phyloP scores from a whole-genome alignment of 2,113 vertebrate species.

The Pterocles orientalis region DNA sequence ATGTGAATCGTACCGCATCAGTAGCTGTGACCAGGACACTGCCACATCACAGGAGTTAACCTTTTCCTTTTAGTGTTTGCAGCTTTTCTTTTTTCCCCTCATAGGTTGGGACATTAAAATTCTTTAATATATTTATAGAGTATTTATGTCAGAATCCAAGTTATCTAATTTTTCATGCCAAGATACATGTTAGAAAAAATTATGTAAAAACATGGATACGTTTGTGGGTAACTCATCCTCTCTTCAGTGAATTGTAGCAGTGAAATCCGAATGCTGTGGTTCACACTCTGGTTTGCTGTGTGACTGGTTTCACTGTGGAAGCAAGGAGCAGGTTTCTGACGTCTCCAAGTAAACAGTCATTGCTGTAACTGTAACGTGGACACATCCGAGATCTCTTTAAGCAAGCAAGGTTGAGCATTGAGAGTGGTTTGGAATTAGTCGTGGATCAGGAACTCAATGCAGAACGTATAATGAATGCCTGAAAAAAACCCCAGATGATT shows the following conservation, averaged over 20 bases:
- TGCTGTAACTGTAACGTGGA: background rate
- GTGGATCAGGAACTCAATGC: background rate
- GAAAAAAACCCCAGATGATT: background rate
- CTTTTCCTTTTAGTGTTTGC: background rate
- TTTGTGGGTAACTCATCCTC: background rate
- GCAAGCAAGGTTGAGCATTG: background rate
- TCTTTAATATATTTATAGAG: background rate
- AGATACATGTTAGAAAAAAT: background rate
- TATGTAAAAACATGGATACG: rapidly evolving
- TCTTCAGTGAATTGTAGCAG: background rate
- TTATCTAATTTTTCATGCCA: background rate
- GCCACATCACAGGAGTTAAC: background rate
- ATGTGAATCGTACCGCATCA: background rate
- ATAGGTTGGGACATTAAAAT: background rate
- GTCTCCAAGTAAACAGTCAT: background rate
- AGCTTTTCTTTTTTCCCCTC: background rate
- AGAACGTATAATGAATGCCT: background rate
- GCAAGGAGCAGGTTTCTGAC: background rate
- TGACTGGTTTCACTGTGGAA: background rate
- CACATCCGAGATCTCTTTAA: background rate
- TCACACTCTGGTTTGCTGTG: background rate
- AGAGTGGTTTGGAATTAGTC: background rate
- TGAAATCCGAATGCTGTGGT: background rate
- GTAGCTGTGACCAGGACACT: background rate
- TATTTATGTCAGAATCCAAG: background rate